Evolutionary conservation across 2,888 invertebrate species (phyloP).

Genomic region (Dysmachus trigonus): DNA sequence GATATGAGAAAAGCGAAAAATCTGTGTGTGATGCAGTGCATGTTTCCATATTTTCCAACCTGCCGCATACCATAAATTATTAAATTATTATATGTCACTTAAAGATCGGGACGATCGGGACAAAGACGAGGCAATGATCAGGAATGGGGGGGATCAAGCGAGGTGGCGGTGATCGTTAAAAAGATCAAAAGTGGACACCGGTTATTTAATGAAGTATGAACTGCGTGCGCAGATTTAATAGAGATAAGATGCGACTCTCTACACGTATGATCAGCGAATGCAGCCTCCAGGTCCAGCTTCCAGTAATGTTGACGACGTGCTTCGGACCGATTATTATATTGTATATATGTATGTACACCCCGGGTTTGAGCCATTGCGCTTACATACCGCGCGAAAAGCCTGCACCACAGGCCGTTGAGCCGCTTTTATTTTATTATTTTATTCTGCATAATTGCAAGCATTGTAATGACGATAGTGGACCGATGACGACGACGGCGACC

Average conservation of each 20-base stretch:
- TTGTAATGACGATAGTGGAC: not conserved
- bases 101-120: not conserved
- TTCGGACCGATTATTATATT: slow-evolving; percentile 18
- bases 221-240: slow-evolving; percentile 36
- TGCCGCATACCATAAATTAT: slow-evolving; percentile 20
- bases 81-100: slow-evolving; percentile 37
- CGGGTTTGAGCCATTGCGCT: slow-evolving; percentile 5
- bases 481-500: slow-evolving; percentile 26
- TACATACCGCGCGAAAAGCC: not conserved
- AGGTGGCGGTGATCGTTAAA: not conserved
- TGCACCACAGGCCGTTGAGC: slow-evolving; percentile 6
- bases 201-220: slow-evolving; percentile 37
- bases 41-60: slow-evolving; percentile 7
- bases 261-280: not conserved
- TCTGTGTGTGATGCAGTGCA: not conserved
- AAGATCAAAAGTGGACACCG: slow-evolving; percentile 36
- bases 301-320: slow-evolving; percentile 9
- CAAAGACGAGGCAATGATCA: not conserved
- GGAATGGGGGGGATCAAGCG: not conserved
- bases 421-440: not conserved
- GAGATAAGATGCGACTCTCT: slow-evolving; percentile 16
- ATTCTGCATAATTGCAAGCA: slow-evolving; percentile 7
- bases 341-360: not conserved
- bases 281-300: not conserved
- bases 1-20: slow-evolving; percentile 15